A percentile compares a stretch with the other conserved stretches of the same genome.
Evolutionary conservation across 2,797 vertebrate species (phyloP).

Genomic region (Semaprochilodus insignis): DNA sequence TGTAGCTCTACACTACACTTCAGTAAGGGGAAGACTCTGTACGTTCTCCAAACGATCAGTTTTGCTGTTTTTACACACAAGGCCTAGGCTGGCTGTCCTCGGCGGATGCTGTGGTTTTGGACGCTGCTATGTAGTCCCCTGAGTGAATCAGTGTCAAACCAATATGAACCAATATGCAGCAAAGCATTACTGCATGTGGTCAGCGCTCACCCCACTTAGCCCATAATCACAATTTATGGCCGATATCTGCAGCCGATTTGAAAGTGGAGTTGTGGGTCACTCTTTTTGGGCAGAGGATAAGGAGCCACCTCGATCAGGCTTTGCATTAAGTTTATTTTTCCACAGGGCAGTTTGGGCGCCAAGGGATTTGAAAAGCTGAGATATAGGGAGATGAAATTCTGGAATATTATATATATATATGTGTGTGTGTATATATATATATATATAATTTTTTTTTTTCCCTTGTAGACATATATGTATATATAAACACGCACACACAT

Average conservation of each 20-base stretch:
- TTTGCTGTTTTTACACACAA: neutral
- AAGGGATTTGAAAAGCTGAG: conserved; percentile 3
- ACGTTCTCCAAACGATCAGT: neutral
- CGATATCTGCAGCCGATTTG: conserved; percentile 74
- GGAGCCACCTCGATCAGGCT: conserved; percentile 77
- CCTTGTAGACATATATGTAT: too few species aligned
- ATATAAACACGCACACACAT: conserved; percentile 6
- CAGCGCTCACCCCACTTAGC: conserved; percentile 64
- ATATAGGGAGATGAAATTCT: conserved; percentile 18
- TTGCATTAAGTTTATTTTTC: conserved; percentile 47
- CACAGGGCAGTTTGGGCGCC: conserved; percentile 20
- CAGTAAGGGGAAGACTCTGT: too few species aligned
- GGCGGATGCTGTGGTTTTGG: conserved; percentile 11
- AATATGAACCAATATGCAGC: conserved; percentile 35
- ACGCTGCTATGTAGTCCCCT: neutral
- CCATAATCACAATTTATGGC: conserved; percentile 79
- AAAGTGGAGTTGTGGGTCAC: conserved; percentile 9
- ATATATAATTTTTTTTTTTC: neutral
- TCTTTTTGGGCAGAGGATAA: conserved; percentile 30
- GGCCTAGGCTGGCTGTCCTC: conserved; percentile 14
- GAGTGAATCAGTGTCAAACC: conserved; percentile 49
- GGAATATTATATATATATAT: conserved; percentile 3
- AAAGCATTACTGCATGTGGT: conserved; percentile 49
- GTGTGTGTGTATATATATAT: conserved; percentile 7
- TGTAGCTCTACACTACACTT: neutral